phyloP scores from a whole-genome alignment of 35 echinoderm and acorn worm genomes.

The Patiria miniata region DNA sequence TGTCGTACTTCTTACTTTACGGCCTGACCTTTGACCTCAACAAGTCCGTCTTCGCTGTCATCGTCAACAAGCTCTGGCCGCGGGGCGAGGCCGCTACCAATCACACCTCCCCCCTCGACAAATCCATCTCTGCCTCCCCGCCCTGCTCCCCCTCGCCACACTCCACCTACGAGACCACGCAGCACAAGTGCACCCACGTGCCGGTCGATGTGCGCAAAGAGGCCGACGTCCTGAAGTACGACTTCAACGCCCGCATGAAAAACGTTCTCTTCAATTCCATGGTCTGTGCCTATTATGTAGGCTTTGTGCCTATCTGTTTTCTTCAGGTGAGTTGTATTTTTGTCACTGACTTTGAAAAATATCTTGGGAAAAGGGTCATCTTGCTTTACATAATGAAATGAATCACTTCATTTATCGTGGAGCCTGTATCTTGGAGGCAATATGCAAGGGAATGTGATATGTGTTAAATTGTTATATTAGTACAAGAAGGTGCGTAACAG shows the following conservation, averaged over 20 bases:
- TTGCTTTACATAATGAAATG: too few species aligned
- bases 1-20: constrained; percentile 95
- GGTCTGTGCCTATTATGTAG: constrained; percentile 99
- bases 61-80: constrained; percentile 16
- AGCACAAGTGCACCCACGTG: constrained; percentile 82
- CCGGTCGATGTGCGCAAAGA: constrained; percentile 72
- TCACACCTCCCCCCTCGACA: not conserved
- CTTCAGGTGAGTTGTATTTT: constrained; percentile 74
- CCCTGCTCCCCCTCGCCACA: not conserved
- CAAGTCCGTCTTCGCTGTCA: constrained; percentile 46
- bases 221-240: constrained; percentile 83
- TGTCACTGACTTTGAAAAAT: not conserved
- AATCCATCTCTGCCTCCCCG: not conserved
- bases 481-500: too few species aligned
- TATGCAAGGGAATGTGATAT: too few species aligned
- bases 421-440: too few species aligned
- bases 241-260: constrained; percentile 94
- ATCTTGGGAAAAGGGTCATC: not conserved
- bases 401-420: too few species aligned
- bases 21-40: constrained; percentile 90
- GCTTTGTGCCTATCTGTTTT: constrained; percentile 98
- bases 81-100: constrained; percentile 19
- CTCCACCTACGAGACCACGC: not conserved
- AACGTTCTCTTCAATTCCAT: constrained; percentile 97
- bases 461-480: too few species aligned